Conservation (phyloP, 2,113 vertebrate genomes). For the Chaetops frenatus region DNA sequence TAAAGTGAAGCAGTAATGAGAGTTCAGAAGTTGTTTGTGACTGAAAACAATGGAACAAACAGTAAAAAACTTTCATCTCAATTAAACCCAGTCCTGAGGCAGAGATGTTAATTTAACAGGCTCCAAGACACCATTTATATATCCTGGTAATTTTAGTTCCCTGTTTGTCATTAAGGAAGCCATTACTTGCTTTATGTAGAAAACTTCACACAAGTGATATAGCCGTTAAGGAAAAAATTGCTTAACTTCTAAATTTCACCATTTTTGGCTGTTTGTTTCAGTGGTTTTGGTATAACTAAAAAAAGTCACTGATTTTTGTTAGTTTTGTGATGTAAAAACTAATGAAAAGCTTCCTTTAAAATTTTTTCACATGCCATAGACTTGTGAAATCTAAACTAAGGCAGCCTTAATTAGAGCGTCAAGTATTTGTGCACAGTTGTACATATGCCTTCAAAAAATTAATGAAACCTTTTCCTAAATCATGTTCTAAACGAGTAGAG, state of each 20-base stretch:
- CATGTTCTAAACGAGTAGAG: not conserved
- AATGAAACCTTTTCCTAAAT: not conserved
- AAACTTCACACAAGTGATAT: conserved; percentile 62
- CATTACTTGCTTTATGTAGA: conserved; percentile 65
- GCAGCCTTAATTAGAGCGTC: conserved; percentile 19
- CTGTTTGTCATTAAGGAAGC: conserved; percentile 60
- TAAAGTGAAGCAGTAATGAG: conserved; percentile 24
- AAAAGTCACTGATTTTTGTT: not conserved
- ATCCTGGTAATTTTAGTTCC: conserved; percentile 61
- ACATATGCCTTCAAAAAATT: not conserved
- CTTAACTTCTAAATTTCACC: conserved; percentile 9
- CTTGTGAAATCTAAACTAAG: not conserved
- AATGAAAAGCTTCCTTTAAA: conserved; percentile 13
- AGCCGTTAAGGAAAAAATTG: conserved; percentile 53
- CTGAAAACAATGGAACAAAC: conserved; percentile 59
- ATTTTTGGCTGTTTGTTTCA: conserved; percentile 38
- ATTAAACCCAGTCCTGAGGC: conserved; percentile 65
- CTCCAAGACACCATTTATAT: conserved; percentile 62
- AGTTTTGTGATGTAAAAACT: conserved; percentile 29
- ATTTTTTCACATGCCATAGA: not conserved
- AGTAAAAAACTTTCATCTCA: conserved; percentile 63
- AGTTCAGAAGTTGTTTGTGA: conserved; percentile 53
- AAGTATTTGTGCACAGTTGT: not conserved
- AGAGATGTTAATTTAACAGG: conserved; percentile 69
- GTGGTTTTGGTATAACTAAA: conserved; percentile 40